These are phyloP conservation scores for Iselma pallidipennis DNA, from an alignment of 2,888 invertebrate genomes.

Conservation along the genomic window DNA sequence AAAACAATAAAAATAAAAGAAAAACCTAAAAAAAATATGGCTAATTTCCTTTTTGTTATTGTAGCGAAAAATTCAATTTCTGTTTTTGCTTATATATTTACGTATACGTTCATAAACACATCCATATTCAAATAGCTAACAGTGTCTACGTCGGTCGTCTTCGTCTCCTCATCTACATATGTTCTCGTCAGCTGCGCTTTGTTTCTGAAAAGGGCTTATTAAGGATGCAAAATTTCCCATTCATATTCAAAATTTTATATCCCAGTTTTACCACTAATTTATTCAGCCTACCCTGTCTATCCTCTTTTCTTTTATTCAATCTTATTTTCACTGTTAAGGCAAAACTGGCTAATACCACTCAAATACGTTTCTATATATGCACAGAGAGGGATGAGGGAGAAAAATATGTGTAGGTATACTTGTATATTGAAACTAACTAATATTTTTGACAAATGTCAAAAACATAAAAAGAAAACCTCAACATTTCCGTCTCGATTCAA, in stretches of 20 bases:
- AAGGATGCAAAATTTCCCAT: constrained; percentile 85
- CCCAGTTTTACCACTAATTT: constrained; percentile 77
- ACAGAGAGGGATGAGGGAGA: too few species aligned
- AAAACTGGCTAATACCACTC: constrained; percentile 41
- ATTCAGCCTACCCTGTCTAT: constrained; percentile 60
- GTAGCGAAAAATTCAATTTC: neutral
- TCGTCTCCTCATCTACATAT: constrained; percentile 62
- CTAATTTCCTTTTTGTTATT: neutral
- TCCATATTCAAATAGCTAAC: constrained; percentile 24
- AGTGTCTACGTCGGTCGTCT: constrained; percentile 33
- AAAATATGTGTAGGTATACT: neutral
- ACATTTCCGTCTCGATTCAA: neutral
- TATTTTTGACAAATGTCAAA: constrained; percentile 4
- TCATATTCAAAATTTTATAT: constrained; percentile 91
- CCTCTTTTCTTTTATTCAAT: constrained; percentile 37
- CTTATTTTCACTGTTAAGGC: constrained; percentile 40
- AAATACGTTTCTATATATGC: neutral
- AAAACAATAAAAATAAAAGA: neutral
- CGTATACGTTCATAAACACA: constrained; percentile 22
- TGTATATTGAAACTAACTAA: neutral
- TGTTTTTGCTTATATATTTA: constrained; percentile 9
- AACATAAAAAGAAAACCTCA: neutral
- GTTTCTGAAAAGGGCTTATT: constrained; percentile 73
- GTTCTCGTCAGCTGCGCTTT: constrained; percentile 63
- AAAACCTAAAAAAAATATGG: too few species aligned